Base-by-base conservation (phyloP, 2,888 invertebrate species). In the Orchesella flavescens region DNA sequence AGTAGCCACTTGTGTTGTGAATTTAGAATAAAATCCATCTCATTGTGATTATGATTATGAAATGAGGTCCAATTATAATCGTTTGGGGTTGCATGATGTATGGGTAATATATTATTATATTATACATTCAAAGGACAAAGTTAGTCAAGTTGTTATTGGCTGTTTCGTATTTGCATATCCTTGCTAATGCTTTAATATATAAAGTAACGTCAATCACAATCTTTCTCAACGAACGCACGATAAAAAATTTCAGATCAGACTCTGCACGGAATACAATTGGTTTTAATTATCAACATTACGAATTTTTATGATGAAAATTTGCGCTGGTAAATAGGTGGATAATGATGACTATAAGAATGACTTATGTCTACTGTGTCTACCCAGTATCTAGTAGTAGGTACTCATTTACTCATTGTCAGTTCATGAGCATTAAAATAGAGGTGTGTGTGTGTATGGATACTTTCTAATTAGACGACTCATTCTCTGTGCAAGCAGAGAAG, bases 241-340 rank as follows among this genome's bases (percentile, higher is more conserved):
- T n/a, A 53, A 3, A 53, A 53, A 5, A n/a, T 53, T 10, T 53
- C n/a, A 53, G 66, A 43, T 23, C 44, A 44, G 12, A 44, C 34
- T 34, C 34, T 17, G 44, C 73, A 59, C 19, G 73, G 44, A 73
- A 73, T 65, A 74, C 74, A 74, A 74, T 74, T 46, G 63, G 61
- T n/a, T 74, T 74, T 74, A 74, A 74, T 74, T 74, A 74, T 73
- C 9, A 59, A 13, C 73, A 73, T 34, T 57, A 55, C 57, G 59
- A 53, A 73, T 73, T 73, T 73, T 73, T 73, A 59, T 13, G 43
- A 43, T 34, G 43, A 44, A 23, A 73, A 73, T 73, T 73, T 59
- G 61, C 73, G 43, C 73, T 34, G 55, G 9, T 73, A 61, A 61
- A 24, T 61, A 34, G 34, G 34, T 34, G 24, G 24, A 61, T 61